Percentiles rank a stretch among this genome's conserved stretches.
Evolutionary conservation across 2,113 vertebrate species (phyloP).

Genomic region (Miniopterus natalensis): DNA sequence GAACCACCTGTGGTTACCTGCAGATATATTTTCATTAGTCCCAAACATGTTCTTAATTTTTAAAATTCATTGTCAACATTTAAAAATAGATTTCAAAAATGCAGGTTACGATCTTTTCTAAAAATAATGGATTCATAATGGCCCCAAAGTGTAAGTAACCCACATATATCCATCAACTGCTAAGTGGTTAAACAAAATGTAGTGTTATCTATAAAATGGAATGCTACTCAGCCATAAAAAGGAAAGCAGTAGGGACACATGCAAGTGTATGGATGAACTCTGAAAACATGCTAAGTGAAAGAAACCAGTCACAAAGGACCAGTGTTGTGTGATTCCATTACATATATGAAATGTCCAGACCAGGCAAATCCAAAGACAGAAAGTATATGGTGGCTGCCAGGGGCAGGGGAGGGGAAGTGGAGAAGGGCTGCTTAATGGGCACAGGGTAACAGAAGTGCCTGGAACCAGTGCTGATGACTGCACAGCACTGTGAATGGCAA

Average conservation of each 20-base stretch:
- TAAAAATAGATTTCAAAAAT: slow-evolving; percentile 3
- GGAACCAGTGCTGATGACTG: not conserved
- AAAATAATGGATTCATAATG: not conserved
- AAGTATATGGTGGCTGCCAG: not conserved
- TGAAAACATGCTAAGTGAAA: not conserved
- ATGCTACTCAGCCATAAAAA: not conserved
- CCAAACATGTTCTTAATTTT: not conserved
- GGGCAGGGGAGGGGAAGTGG: rapidly evolving
- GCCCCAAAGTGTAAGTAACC: not conserved
- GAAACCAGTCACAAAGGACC: not conserved
- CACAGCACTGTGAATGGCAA: not conserved
- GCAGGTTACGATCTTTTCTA: not conserved
- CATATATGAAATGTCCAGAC: not conserved
- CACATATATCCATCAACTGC: not conserved
- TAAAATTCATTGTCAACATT: not conserved
- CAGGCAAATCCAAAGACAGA: not conserved
- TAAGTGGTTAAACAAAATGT: not conserved
- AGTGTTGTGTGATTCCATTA: not conserved
- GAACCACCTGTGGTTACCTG: too few relatives aligned
- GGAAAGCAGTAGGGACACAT: not conserved
- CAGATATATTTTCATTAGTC: not conserved
- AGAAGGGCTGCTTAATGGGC: too few relatives aligned
- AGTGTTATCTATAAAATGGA: not conserved
- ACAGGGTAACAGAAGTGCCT: not conserved
- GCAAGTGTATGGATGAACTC: not conserved